Evolutionary conservation across 2,113 vertebrate species (phyloP).

Genomic region (Cyanoliseus patagonus): DNA sequence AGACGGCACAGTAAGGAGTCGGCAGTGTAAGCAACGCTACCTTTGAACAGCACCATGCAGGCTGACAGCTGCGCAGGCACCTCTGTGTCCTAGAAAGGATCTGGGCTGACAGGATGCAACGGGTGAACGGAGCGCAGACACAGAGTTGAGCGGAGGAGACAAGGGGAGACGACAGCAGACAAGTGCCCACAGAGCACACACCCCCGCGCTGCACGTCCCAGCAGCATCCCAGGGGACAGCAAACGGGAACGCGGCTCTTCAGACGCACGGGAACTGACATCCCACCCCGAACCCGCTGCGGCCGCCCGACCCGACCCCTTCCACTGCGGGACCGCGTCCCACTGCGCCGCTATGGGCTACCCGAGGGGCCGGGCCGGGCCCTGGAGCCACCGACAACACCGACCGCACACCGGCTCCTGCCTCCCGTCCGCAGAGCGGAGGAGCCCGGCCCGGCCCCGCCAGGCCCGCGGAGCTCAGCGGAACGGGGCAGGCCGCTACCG

Average conservation of each 20-base stretch:
- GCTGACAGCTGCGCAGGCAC: neutral
- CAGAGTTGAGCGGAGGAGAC: neutral
- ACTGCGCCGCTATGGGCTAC: too few species aligned
- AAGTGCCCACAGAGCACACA: neutral
- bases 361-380: neutral
- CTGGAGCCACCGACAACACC: too few species aligned
- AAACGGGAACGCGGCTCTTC: fast-evolving
- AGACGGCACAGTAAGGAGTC: fast-evolving
- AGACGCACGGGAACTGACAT: fast-evolving
- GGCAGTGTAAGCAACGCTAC: neutral
- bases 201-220: neutral
- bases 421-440: neutral
- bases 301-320: neutral
- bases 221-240: neutral
- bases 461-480: too few species aligned
- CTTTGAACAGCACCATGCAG: neutral
- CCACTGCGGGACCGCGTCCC: neutral
- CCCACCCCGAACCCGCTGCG: neutral
- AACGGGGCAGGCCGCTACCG: too few species aligned
- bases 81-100: neutral
- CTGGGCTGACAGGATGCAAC: neutral
- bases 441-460: neutral
- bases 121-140: neutral
- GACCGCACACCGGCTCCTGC: neutral
- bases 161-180: neutral